Evolutionary conservation across 2,888 invertebrate genomes (phyloP), one percentile per base, ranked within the genome.

Genomic region (Caenorhabditis panamensis): DNA sequence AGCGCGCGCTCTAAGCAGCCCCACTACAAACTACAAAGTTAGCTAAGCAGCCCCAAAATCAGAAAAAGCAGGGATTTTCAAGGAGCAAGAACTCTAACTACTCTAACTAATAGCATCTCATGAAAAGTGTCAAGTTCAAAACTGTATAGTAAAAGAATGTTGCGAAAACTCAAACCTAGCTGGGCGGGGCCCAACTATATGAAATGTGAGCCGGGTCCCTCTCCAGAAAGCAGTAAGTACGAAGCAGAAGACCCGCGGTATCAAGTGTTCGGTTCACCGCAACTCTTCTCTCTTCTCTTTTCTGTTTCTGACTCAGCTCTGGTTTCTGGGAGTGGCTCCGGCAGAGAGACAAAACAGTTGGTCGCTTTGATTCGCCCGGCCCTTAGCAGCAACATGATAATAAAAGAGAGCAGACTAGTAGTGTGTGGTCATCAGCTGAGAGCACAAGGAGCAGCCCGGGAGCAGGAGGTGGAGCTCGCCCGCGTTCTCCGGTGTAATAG

Each of bases 371-470:
- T n/a, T n/a, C n/a, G 13, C 31, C 13, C 8, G 20, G 31, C 8
- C 13, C n/a, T n/a, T n/a, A 47, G 11, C 24, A 59, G 36, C 20
- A 61, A 69, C 49, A 61, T 69, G 61, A 72, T 62, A 54, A 72
- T 20, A 51, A 51, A 53, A 54, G 28, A 61, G 58, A n/a, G 36
- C 18, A 51, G 49, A 66, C 64, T 56, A 58, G 56, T 64, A 51
- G 64, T 53, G 64, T 53, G 64, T 72, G 72, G 72, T 72, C 72
- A 69, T 64, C 64, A 64, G 67, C 67, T 67, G 67, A 56, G 56
- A 54, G 54, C 13, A 51, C 13, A 51, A 51, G 24, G 22, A 22
- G 51, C 51, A 11, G 31, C 31, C n/a, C n/a, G 28, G 49, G 49
- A 49, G 49, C 20, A 49, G 49, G 49, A 49, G 49, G 49, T 18